phyloP scores from a whole-genome alignment of 2,888 invertebrate genomes.

The Protodeltote pygarga region DNA sequence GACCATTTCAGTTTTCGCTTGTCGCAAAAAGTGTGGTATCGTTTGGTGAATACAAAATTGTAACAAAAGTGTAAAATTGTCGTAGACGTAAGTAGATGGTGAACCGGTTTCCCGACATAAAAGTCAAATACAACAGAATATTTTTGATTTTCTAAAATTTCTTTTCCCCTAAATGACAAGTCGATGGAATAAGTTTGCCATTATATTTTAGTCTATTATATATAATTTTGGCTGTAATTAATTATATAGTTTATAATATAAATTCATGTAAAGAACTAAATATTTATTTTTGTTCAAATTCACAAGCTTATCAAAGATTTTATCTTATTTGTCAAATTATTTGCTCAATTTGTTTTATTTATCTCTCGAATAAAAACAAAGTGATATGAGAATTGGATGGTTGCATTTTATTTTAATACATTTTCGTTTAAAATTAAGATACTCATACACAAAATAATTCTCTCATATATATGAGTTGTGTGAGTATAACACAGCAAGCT shows the following conservation, averaged over 20 bases:
- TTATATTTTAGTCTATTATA: not conserved
- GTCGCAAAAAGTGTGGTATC: no score
- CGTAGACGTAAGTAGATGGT: no score
- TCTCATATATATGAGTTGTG: not conserved
- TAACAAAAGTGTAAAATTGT: no score
- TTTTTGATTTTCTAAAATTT: no score
- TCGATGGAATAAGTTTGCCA: no score
- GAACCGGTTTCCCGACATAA: no score
- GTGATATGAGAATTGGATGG: conserved; percentile 24
- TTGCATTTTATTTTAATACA: conserved; percentile 24
- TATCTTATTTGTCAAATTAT: conserved; percentile 29
- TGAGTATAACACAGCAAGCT: no score
- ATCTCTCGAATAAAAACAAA: conserved; percentile 37
- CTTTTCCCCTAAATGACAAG: no score
- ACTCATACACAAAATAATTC: not conserved
- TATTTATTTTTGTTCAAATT: not conserved
- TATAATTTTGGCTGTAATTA: conserved; percentile 22
- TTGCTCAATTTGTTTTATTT: conserved; percentile 51
- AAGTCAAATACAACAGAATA: no score
- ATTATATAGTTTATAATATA: conserved; percentile 2
- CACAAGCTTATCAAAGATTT: not conserved
- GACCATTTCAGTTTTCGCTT: no score
- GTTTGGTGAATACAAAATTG: no score
- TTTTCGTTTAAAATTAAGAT: not conserved
- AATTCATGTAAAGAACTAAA: not conserved